A percentile compares a stretch with the other conserved stretches of the same genome.
These are phyloP conservation scores for Amorpha juglandis DNA, from an alignment of 2,888 invertebrate genomes.

Conservation along the genomic window DNA sequence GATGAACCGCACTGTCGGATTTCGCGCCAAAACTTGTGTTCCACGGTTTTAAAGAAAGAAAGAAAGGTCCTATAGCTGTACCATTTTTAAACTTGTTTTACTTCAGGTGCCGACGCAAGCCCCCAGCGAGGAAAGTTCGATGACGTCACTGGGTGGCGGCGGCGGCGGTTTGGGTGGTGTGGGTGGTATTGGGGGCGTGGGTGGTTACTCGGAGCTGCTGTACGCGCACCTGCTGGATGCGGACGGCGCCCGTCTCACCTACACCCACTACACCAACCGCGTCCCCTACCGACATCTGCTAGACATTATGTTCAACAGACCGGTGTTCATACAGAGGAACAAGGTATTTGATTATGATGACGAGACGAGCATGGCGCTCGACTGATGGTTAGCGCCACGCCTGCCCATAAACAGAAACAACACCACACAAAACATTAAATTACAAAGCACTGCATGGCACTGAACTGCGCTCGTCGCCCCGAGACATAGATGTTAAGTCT, in stretches of 20 bases:
- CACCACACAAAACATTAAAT: too few relatives aligned
- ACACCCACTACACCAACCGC: slow-evolving; percentile 91
- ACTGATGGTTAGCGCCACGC: too few relatives aligned
- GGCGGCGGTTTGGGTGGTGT: slow-evolving; percentile 15
- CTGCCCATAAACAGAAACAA: too few relatives aligned
- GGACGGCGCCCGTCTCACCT: slow-evolving; percentile 91
- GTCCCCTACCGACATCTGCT: slow-evolving; percentile 89
- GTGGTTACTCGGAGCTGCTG: slow-evolving; percentile 89
- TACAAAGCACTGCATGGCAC: too few relatives aligned
- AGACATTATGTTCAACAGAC: slow-evolving; percentile 92
- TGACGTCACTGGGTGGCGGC: slow-evolving; percentile 31
- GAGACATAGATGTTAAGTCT: too few relatives aligned
- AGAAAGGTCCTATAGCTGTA: too few relatives aligned
- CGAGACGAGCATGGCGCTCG: too few relatives aligned
- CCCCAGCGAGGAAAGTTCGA: slow-evolving; percentile 76
- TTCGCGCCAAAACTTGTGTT: too few relatives aligned
- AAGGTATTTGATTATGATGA: slow-evolving; percentile 75
- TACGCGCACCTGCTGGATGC: slow-evolving; percentile 92
- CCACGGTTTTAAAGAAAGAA: too few relatives aligned
- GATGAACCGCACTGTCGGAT: too few relatives aligned
- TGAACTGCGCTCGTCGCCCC: too few relatives aligned
- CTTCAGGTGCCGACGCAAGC: slow-evolving; percentile 91
- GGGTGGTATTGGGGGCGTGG: slow-evolving; percentile 36
- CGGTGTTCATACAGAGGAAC: slow-evolving; percentile 90
- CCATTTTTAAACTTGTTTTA: too few relatives aligned